Base-by-base conservation (phyloP, 2,888 invertebrate genomes). In the Hoplodrina blanda region DNA sequence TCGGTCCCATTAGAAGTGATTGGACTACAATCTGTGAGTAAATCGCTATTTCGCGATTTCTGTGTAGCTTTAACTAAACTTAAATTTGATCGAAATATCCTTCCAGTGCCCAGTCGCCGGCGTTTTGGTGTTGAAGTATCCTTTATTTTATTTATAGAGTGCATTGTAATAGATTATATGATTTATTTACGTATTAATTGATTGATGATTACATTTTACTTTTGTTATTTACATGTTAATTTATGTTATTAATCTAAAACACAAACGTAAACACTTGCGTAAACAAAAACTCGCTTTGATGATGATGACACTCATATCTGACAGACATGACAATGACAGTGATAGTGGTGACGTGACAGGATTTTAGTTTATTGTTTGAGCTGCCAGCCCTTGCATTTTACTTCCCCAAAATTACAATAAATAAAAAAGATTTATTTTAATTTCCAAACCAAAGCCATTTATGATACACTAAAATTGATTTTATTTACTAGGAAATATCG, bases 61-160 rank as follows among this genome's bases (percentile, higher is more conserved):
- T 60, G 73, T 67, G 55, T 20, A 75, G 56, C 52, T 81, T 82
- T 83, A 68, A 17, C 20, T 68, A 68, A 49, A 63, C 77, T 84
- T 55, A 73, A 61, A 61, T 76, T 84, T 62, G 80, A 79, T 69
- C 86, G 83, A 62, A 89, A 74, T 79, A 90, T 85, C 81, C 89
- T 88, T 57, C 89, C 87, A 15, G 87, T 89, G 19, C 92, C 92
- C 17, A 94, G 89, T 41, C 94, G 89, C 33, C 93, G 91, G 62
- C 94, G 90, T 82, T 94, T 95, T 6, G 95, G 94, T 49, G 95
- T 95, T 37, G 92, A 91, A 46, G 90, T 90, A 69, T 88, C 85
- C 60, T 88, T 87, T 37, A 79, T 80, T 68, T 78, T 84, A 56
- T 57, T 65, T 20, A 57, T 5, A n/a, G 84, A 82, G 76, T 87